A percentile compares a stretch with the other conserved stretches of the same genome.
Conservation (phyloP, 2,888 invertebrate genomes). For the Margaritifera margaritifera region DNA sequence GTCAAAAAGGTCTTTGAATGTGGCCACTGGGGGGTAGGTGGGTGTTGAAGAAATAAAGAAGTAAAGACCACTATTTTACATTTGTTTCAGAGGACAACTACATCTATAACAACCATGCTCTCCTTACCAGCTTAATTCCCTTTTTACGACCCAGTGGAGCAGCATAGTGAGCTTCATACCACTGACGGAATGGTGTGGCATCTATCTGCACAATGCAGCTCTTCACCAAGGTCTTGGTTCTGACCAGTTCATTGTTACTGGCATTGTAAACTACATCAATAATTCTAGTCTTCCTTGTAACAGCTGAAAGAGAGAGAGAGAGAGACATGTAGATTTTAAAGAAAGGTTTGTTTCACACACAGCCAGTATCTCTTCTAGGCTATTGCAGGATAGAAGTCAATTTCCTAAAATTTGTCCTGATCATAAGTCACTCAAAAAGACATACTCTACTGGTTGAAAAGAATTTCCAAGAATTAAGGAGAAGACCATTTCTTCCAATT, state of each 20-base stretch:
- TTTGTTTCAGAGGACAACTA: too few species aligned
- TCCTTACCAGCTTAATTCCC: slow-evolving; percentile 84
- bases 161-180: slow-evolving; percentile 99
- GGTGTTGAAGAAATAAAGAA: too few species aligned
- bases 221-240: slow-evolving; percentile 99
- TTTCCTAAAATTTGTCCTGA: background rate
- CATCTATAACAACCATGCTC: slow-evolving; percentile 57
- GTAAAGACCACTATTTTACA: too few species aligned
- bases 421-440: too few species aligned
- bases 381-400: background rate
- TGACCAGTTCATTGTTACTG: slow-evolving; percentile 99
- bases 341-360: background rate
- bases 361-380: background rate
- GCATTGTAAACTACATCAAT: slow-evolving; percentile 99
- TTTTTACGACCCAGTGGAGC: slow-evolving; percentile 97
- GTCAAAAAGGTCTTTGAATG: too few species aligned
- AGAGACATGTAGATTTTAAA: background rate
- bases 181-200: slow-evolving; percentile 98
- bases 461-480: too few species aligned
- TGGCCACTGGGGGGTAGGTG: too few species aligned
- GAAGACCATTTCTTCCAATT: too few species aligned
- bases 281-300: slow-evolving; percentile 96
- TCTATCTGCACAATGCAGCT: slow-evolving; percentile 98
- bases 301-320: slow-evolving; percentile 75
- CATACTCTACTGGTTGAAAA: too few species aligned